Conservation (phyloP, 2,113 vertebrate species). For the Oncorhynchus tshawytscha region DNA sequence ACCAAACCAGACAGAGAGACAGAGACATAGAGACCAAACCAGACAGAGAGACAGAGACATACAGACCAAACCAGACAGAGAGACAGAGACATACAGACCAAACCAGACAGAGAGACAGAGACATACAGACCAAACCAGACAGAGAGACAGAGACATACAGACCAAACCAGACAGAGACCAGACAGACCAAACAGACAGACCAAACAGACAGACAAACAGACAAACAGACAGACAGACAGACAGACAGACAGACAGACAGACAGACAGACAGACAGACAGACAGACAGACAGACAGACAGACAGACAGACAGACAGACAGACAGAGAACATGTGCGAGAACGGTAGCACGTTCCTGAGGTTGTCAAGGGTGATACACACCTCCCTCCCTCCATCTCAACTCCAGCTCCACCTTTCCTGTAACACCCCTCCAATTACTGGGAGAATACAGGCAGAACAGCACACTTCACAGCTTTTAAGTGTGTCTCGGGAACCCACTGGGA, state of each 20-base stretch:
- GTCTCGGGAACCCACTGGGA: conserved; percentile 73
- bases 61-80: conserved; percentile 7
- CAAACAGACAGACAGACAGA: background rate
- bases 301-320: conserved; percentile 15
- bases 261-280: conserved; percentile 4
- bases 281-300: background rate
- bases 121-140: conserved; percentile 9
- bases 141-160: conserved; percentile 2
- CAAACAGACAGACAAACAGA: too few relatives aligned
- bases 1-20: conserved; percentile 9
- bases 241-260: background rate
- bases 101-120: conserved; percentile 14
- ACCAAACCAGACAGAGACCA: background rate
- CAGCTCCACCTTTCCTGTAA: background rate
- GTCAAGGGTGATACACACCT: conserved; percentile 1
- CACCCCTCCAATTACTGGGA: conserved; percentile 74
- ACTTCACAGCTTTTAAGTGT: conserved; percentile 81
- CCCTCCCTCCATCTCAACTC: background rate
- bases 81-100: background rate
- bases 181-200: background rate
- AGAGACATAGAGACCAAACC: background rate
- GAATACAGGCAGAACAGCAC: conserved; percentile 77
- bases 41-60: conserved; percentile 19
- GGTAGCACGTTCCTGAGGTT: background rate
- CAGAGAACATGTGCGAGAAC: background rate